Evolutionary conservation across 1,140 invertebrate genomes (phyloP).

Genomic region (Whitmania pigra): DNA sequence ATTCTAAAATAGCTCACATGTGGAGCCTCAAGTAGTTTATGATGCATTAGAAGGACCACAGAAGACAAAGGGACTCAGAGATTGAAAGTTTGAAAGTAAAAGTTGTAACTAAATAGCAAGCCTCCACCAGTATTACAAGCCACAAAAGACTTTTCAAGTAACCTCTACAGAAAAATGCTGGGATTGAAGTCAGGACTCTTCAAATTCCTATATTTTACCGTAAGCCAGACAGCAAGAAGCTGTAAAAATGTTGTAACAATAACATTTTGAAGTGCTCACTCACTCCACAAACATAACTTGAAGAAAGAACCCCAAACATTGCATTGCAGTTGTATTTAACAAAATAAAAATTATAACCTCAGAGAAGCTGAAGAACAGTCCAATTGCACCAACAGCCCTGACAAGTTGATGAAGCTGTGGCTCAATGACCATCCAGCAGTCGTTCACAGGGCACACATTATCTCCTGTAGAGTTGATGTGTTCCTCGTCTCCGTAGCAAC

Average conservation of each 20-base stretch:
- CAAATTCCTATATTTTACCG: constrained; percentile 87
- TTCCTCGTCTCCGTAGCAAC: too few relatives aligned
- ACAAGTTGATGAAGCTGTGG: constrained; percentile 72
- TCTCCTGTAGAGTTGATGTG: too few relatives aligned
- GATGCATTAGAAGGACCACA: neutral
- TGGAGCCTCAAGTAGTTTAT: too few relatives aligned
- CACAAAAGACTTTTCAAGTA: too few relatives aligned
- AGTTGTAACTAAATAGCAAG: constrained; percentile 4
- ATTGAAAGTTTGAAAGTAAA: neutral
- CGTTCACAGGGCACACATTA: constrained; percentile 45
- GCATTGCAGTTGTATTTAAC: neutral
- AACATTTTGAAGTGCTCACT: neutral
- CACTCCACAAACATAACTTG: neutral
- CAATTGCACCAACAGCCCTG: constrained; percentile 74
- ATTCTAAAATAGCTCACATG: too few relatives aligned
- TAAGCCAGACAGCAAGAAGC: constrained; percentile 93
- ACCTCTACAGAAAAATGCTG: constrained; percentile 76
- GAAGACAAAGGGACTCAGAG: neutral
- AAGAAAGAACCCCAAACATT: neutral
- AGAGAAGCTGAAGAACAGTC: constrained; percentile 90
- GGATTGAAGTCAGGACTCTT: constrained; percentile 89
- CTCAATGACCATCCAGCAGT: constrained; percentile 63
- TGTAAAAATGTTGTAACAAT: constrained; percentile 41
- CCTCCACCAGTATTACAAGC: neutral
- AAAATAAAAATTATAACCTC: constrained; percentile 55